These are phyloP conservation scores for Lonchura striata DNA, from an alignment of 2,113 vertebrate genomes.

Conservation along the genomic window DNA sequence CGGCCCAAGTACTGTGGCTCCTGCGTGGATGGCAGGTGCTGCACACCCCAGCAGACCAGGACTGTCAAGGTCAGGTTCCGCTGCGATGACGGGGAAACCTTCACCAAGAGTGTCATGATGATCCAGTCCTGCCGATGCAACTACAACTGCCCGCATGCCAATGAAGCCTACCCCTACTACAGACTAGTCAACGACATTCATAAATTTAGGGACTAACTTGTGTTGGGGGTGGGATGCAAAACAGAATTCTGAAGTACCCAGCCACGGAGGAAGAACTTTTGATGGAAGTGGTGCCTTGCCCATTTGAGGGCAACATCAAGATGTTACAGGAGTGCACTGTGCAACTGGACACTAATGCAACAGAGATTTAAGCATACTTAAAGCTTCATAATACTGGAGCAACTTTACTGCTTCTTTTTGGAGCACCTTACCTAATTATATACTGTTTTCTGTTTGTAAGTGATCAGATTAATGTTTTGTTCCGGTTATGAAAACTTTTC, in stretches of 20 bases:
- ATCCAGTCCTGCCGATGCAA: constrained; percentile 97
- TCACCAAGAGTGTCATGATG: constrained; percentile 97
- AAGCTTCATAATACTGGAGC: constrained; percentile 98
- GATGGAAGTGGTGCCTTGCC: constrained; percentile 70
- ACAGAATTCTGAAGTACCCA: constrained; percentile 45
- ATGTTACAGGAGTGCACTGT: constrained; percentile 82
- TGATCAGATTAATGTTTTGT: constrained; percentile 75
- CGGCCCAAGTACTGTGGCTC: constrained; percentile 93
- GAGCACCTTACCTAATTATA: constrained; percentile 87
- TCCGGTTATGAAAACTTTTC: constrained; percentile 45
- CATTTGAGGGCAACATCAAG: constrained; percentile 63
- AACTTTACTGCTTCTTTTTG: constrained; percentile 92
- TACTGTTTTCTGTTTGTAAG: constrained; percentile 84
- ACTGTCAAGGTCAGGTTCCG: constrained; percentile 94
- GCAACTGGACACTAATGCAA: constrained; percentile 83
- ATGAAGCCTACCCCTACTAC: constrained; percentile 91
- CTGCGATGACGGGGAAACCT: constrained; percentile 93
- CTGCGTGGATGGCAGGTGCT: constrained; percentile 94
- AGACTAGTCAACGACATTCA: constrained; percentile 97
- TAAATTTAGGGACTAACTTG: constrained; percentile 93
- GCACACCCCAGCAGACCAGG: constrained; percentile 90
- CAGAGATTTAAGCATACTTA: constrained; percentile 77
- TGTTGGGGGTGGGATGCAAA: constrained; percentile 35
- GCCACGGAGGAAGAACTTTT: constrained; percentile 57
- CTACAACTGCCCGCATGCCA: constrained; percentile 89